Base-by-base conservation (phyloP, 2,888 invertebrate genomes). In the Tipula vernalis region DNA sequence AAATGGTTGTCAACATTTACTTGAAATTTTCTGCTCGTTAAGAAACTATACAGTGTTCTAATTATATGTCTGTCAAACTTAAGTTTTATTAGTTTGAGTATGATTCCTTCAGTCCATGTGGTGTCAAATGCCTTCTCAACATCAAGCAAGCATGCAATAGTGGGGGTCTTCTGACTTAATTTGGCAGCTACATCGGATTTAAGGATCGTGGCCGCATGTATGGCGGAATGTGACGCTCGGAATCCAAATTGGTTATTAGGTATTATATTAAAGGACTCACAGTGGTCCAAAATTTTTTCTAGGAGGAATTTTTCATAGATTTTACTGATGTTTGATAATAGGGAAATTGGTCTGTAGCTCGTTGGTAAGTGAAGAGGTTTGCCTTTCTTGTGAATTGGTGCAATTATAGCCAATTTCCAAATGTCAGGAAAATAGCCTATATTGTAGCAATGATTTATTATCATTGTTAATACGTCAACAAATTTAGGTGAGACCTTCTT, bases 141-240 rank as follows among this genome's bases (percentile, higher is more conserved):
- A 13, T 87, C 86, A 36, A 87, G 15, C 6, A 86, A 12, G 12
- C 86, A 86, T 1, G 86, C 87, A 2, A 83, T 42, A 12, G 87
- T 87, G 13, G 86, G 86, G 2, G 18, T 86, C 36, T 57, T 41
- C 36, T 44, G 44, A 41, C 71, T 86, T 8, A 85, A 15, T n/a
- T 83, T 86, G 18, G 10, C 39, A 5, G 85, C 28, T 13, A 87
- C n/a, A 28, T 87, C 83, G 6, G 86, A 71, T 36, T 85, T 71
- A 13, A 87, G 71, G 13, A 71, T 57, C 0, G 12, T n/a, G 1
- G 36, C 83, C 5, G 87, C 87, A 86, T 87, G 87, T n/a, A 39
- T 44, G 5, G 87, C 86, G 0, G 36, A 42, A n/a, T 87, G 87
- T 1, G 8, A 3, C 1, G 42, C 10, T n/a, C n/a, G n/a, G n/a